Conservation (phyloP, 2,888 invertebrate genomes). For the Cyclophora punctaria region DNA sequence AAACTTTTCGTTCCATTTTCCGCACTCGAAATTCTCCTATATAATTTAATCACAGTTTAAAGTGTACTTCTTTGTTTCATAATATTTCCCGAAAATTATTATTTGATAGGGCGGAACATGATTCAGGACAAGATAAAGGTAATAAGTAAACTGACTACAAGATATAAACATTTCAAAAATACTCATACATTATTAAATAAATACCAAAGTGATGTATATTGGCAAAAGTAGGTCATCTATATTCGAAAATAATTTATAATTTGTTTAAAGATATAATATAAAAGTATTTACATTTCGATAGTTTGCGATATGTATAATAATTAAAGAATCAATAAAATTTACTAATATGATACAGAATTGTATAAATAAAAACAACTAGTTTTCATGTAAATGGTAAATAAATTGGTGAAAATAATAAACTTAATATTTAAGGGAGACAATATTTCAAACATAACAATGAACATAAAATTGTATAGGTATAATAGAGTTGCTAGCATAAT, state of each 20-base stretch:
- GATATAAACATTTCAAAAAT: constrained; percentile 33
- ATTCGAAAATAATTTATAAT: constrained; percentile 48
- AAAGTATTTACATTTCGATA: constrained; percentile 53
- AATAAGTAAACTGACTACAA: constrained; percentile 5
- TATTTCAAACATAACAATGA: constrained; percentile 68
- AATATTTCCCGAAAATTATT: constrained; percentile 20
- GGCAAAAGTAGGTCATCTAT: constrained; percentile 25
- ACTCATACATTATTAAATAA: constrained; percentile 24
- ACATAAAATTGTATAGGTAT: constrained; percentile 42
- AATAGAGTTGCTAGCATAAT: constrained; percentile 52
- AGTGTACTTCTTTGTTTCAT: constrained; percentile 63
- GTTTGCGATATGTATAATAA: constrained; percentile 56
- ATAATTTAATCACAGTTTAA: constrained; percentile 69
- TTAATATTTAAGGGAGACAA: constrained; percentile 48
- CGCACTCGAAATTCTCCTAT: constrained; percentile 48
- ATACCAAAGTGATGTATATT: constrained; percentile 22
- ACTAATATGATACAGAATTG: constrained; percentile 44
- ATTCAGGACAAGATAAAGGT: constrained; percentile 13
- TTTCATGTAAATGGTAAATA: constrained; percentile 37
- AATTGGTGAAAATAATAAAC: constrained; percentile 56
- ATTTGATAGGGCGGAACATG: constrained; percentile 18
- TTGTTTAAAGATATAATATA: constrained; percentile 31
- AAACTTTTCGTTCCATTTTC: constrained; percentile 36
- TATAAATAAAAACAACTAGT: constrained; percentile 64
- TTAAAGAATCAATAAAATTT: constrained; percentile 52